phyloP scores from a whole-genome alignment of 2,797 vertebrate species.

The Hippocampus kuda region DNA sequence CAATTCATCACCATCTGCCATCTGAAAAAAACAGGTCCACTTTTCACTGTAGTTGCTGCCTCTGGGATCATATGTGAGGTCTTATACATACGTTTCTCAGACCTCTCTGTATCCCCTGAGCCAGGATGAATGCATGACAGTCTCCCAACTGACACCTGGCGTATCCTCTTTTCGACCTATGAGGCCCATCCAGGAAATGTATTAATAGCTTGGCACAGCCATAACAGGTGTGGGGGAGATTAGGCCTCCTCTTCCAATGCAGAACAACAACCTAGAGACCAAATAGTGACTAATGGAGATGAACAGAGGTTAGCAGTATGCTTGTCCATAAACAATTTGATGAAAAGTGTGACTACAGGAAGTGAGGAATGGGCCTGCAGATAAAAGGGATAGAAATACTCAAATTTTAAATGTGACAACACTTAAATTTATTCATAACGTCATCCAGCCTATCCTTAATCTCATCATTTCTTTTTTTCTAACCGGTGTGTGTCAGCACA shows the following conservation, averaged over 20 bases:
- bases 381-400: background rate
- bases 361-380: background rate
- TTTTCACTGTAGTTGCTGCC: conserved; percentile 5
- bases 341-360: background rate
- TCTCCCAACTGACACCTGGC: conserved; percentile 25
- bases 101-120: conserved; percentile 11
- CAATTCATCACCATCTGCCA: conserved; percentile 2
- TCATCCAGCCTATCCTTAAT: background rate
- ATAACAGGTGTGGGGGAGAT: conserved; percentile 56
- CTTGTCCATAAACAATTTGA: background rate
- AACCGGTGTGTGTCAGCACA: background rate
- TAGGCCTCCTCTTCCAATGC: conserved; percentile 30
- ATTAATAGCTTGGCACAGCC: conserved; percentile 48
- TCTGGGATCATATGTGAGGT: conserved; percentile 6
- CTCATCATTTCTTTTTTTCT: background rate
- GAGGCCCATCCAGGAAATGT: conserved; percentile 19
- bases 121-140: conserved; percentile 19
- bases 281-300: conserved; percentile 1
- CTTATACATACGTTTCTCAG: conserved; percentile 12
- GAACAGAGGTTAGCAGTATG: background rate
- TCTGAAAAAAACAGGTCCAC: background rate
- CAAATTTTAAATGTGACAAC: background rate
- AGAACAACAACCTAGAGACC: background rate
- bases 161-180: conserved; percentile 43
- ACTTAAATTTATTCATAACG: background rate